Base-by-base conservation (phyloP, 2,888 invertebrate species). In the Xiphydria camelus region DNA sequence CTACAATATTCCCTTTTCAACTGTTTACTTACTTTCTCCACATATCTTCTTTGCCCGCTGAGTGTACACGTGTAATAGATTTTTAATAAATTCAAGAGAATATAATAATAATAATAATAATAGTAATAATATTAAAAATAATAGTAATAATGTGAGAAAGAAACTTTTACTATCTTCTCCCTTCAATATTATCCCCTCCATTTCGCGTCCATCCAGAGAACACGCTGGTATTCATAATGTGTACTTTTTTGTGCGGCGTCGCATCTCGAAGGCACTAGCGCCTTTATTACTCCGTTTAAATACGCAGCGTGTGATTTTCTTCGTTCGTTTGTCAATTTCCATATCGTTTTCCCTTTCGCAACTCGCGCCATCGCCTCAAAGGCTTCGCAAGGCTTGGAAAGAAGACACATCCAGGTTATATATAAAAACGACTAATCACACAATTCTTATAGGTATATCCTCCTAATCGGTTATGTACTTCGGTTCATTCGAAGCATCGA, bases 41-140 rank as follows among this genome's bases (percentile, higher is more conserved):
- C 37, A 45, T 29, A 20, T 23, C 42, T 42, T 42, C 45, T 48
- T 49, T 41, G 47, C 58, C 57, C 61, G 62, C 55, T 56, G 59
- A 66, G 64, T 62, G 57, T 64, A 65, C 64, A 65, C 64, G 66
- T 67, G 62, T 61, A 41, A 15, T 40, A 41, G 33, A 41, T 20
- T 40, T 9, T 20, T n/a, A 32, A 34, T 45, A 45, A 40, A 41
- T 26, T 40, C 32, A 20, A 12, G 45, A 41, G 61, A 41, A 40
- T 29, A 59, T 61, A 57, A 53, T 51, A 39, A 33, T 39, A 57
- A 51, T 51, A 51, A n/a, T n/a, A 2, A 26, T 2, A 41, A 49
- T 49, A 52, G 47, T 45, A 49, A 39, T 52, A 35, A 47, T 49
- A 45, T 46, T 37, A 35, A 47, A 43, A 40, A 17, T 49, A 29